These are phyloP conservation scores for Rhinella marina DNA, from an alignment of 2,797 vertebrate genomes.

Conservation along the genomic window DNA sequence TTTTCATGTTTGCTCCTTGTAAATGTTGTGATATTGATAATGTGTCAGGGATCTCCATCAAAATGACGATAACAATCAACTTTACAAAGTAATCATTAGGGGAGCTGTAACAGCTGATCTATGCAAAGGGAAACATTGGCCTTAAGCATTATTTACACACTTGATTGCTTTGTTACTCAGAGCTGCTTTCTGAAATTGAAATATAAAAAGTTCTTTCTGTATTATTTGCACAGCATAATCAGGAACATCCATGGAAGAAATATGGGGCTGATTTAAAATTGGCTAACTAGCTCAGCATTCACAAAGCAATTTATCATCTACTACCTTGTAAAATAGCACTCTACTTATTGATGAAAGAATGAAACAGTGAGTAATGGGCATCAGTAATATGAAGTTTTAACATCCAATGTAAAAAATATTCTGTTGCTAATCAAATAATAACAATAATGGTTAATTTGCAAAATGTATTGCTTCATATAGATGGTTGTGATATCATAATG, in stretches of 20 bases:
- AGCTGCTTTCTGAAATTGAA: conserved; percentile 46
- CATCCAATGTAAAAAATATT: neutral
- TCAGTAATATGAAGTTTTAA: neutral
- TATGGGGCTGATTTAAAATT: conserved; percentile 27
- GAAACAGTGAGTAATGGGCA: neutral
- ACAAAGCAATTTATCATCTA: conserved; percentile 30
- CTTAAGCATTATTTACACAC: conserved; percentile 66
- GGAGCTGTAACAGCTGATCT: conserved; percentile 63
- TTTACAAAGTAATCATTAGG: conserved; percentile 69
- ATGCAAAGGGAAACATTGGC: conserved; percentile 65
- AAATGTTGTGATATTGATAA: conserved; percentile 70
- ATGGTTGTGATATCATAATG: neutral
- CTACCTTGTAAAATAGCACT: conserved; percentile 24
- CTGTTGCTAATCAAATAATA: neutral
- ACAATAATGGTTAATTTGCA: neutral
- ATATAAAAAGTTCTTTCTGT: conserved; percentile 52
- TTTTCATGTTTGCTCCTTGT: conserved; percentile 66
- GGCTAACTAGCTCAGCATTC: conserved; percentile 5
- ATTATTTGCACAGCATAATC: conserved; percentile 51
- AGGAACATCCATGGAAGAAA: conserved; percentile 12
- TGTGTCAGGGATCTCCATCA: conserved; percentile 67
- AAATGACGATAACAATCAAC: conserved; percentile 70
- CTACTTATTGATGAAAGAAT: neutral
- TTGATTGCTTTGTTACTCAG: conserved; percentile 66
- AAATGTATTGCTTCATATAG: neutral